Conservation (phyloP, 2,888 invertebrate species). For the Camponotus fellah region DNA sequence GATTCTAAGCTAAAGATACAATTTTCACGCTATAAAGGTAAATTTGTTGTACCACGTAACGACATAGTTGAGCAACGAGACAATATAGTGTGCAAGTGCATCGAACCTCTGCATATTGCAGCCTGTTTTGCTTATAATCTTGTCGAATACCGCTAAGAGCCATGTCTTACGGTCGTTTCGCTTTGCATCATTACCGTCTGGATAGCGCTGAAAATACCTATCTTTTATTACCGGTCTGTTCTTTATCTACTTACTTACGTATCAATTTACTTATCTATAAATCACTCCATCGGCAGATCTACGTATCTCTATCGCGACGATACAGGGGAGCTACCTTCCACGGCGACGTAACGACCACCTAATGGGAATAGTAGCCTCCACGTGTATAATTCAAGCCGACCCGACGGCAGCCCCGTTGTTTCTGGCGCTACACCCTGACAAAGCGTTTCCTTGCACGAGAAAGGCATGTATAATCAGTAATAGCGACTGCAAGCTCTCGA, state of each 20-base stretch:
- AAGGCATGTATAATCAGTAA: conserved; percentile 55
- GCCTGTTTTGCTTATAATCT: conserved; percentile 72
- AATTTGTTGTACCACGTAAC: background rate
- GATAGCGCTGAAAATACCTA: conserved; percentile 65
- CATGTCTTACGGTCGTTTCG: conserved; percentile 59
- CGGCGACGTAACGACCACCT: conserved; percentile 59
- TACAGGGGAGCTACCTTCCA: conserved; percentile 57
- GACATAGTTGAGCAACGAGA: conserved; percentile 59
- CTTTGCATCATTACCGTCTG: conserved; percentile 71
- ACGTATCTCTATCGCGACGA: conserved; percentile 58
- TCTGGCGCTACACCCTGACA: conserved; percentile 50
- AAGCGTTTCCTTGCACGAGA: conserved; percentile 44
- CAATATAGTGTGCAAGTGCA: conserved; percentile 52
- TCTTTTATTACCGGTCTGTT: conserved; percentile 69
- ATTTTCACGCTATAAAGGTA: conserved; percentile 19
- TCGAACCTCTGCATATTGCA: conserved; percentile 56
- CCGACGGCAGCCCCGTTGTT: conserved; percentile 60
- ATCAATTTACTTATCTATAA: conserved; percentile 77
- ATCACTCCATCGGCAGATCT: conserved; percentile 72
- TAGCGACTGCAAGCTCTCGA: conserved; percentile 38
- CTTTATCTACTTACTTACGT: conserved; percentile 72
- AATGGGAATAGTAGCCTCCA: conserved; percentile 66
- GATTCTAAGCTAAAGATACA: background rate
- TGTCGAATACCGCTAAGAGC: conserved; percentile 68
- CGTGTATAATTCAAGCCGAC: conserved; percentile 70